phyloP scores from a whole-genome alignment of 2,888 invertebrate genomes.

The Heterodera filipjevi region DNA sequence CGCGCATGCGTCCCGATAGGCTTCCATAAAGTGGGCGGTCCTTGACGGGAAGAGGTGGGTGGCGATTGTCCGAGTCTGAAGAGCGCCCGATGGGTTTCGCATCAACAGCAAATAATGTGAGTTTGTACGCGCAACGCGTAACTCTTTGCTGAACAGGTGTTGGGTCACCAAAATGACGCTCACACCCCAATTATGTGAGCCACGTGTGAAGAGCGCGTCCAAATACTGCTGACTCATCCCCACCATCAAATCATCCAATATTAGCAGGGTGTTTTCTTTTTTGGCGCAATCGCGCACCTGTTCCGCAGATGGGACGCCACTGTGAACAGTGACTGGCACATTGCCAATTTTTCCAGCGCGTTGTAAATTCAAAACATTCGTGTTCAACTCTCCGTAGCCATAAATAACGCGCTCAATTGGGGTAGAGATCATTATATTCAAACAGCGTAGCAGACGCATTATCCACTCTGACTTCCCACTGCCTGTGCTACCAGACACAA shows the following conservation, averaged over 20 bases:
- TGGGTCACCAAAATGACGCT: slow-evolving; percentile 31
- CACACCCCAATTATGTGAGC: slow-evolving; percentile 32
- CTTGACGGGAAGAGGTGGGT: slow-evolving; percentile 32
- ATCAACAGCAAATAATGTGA: slow-evolving; percentile 33
- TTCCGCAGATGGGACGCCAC: too few relatives aligned
- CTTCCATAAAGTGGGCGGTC: slow-evolving; percentile 27
- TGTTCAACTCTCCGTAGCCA: too few relatives aligned
- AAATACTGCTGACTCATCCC: too few relatives aligned
- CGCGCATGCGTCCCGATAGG: slow-evolving; percentile 19
- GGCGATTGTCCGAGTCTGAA: slow-evolving; percentile 29
- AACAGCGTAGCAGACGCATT: not conserved
- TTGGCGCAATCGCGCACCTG: too few relatives aligned
- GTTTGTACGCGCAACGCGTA: slow-evolving; percentile 29
- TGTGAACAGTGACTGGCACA: too few relatives aligned
- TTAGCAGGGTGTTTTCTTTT: too few relatives aligned
- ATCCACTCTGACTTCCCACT: slow-evolving; percentile 24
- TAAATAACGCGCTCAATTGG: too few relatives aligned
- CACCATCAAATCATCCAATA: too few relatives aligned
- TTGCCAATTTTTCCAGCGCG: too few relatives aligned
- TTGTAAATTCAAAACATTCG: too few relatives aligned
- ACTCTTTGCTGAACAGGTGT: slow-evolving; percentile 29
- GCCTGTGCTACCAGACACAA: slow-evolving; percentile 20
- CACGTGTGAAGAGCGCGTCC: slow-evolving; percentile 30
- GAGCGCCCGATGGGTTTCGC: slow-evolving; percentile 31
- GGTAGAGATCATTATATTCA: not conserved